A percentile compares a stretch with the other conserved stretches of the same genome.
These are phyloP conservation scores for Cydia pomonella DNA, from an alignment of 1,140 invertebrate genomes.

Conservation along the genomic window DNA sequence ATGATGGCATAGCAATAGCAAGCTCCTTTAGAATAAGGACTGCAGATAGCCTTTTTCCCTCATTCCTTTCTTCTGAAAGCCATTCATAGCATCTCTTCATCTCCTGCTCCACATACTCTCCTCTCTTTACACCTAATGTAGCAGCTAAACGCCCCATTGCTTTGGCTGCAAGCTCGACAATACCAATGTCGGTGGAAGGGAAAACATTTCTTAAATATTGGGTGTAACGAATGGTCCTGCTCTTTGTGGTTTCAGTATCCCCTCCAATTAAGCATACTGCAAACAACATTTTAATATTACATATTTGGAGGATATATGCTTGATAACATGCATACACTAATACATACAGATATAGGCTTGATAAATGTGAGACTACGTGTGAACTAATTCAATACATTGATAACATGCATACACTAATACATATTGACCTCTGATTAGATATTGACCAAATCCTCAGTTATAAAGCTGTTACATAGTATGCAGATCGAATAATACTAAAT, in stretches of 20 bases:
- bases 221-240: constrained; percentile 93
- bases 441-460: too few relatives aligned
- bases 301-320: too few relatives aligned
- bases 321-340: too few relatives aligned
- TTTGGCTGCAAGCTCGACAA: constrained; percentile 97
- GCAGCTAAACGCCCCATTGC: constrained; percentile 95
- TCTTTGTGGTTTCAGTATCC: constrained; percentile 94
- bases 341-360: too few relatives aligned
- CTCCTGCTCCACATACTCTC: constrained; percentile 97
- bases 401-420: too few relatives aligned
- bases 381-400: too few relatives aligned
- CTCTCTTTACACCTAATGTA: constrained; percentile 94
- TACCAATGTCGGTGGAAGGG: constrained; percentile 92
- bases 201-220: constrained; percentile 95
- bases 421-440: too few relatives aligned
- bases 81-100: constrained; percentile 97
- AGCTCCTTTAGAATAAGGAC: constrained; percentile 96
- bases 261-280: constrained; percentile 94
- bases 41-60: constrained; percentile 94
- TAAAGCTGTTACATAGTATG: too few relatives aligned
- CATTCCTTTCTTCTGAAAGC: constrained; percentile 93
- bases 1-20: constrained; percentile 97
- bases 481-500: too few relatives aligned
- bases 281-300: constrained; percentile 51
- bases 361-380: too few relatives aligned